Conservation (phyloP, 2,888 invertebrate species). For the Phortica magna region DNA sequence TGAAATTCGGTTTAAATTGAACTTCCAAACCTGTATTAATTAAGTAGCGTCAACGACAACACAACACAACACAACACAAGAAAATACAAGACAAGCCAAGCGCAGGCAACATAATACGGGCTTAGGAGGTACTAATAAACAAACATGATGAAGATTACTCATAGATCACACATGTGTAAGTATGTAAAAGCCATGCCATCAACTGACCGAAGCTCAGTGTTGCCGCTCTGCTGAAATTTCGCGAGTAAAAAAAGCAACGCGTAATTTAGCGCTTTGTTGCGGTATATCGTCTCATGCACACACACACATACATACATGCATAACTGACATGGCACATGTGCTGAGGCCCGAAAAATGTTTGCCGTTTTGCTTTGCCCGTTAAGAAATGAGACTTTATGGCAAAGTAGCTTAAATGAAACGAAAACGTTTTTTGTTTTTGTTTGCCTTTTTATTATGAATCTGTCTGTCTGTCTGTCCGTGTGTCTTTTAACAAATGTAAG, state of each 20-base stretch:
- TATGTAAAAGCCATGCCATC: background rate
- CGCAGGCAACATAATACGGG: conserved; percentile 64
- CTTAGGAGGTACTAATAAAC: conserved; percentile 60
- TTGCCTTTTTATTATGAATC: background rate
- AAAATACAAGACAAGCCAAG: no score
- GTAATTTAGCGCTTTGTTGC: background rate
- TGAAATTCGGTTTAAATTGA: background rate
- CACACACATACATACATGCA: no score
- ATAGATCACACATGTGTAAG: conserved; percentile 34
- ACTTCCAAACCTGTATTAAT: conserved; percentile 54
- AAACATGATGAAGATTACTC: background rate
- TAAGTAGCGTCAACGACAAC: conserved; percentile 52
- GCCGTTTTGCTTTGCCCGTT: background rate
- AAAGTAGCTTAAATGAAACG: background rate
- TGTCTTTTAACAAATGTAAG: conserved; percentile 32
- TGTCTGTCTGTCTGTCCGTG: conserved; percentile 11
- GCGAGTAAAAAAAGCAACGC: background rate
- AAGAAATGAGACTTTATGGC: background rate
- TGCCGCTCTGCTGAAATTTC: no score
- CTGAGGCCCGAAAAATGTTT: background rate
- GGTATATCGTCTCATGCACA: background rate
- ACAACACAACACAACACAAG: no score
- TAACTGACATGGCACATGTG: background rate
- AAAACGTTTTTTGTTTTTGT: background rate
- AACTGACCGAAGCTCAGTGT: background rate